Evolutionary conservation across 1,140 invertebrate species (phyloP), one percentile per base, ranked within the genome.

Genomic region (Drosophila sucinea): DNA sequence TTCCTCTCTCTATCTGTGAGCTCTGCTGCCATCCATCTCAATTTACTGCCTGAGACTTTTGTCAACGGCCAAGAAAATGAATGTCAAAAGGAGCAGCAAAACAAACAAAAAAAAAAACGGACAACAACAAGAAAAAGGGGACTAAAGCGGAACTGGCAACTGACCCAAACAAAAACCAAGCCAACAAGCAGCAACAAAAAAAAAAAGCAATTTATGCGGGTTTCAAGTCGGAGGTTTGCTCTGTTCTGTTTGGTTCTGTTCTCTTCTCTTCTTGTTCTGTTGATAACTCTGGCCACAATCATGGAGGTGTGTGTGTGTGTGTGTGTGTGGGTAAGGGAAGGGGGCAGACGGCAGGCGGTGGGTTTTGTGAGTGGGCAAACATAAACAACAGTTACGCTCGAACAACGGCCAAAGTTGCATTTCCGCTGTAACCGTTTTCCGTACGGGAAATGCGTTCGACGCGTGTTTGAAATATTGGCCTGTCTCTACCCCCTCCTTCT

Each of bases 401-500:
- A 79, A 79, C 75, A 78, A 78, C 77, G 75, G 70, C 29, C 70
- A 73, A 78, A 79, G 77, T 79, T 73, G 75, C 70, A 79, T 78
- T 79, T 79, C 77, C 77, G 77, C 76, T 79, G 77, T 79, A 79
- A 78, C 77, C 70, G 76, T 79, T 79, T 79, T 73, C 77, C 77
- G 77, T 33, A 72, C 75, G 65, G 77, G 73, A 79, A 79, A 79
- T 79, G 77, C 75, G 77, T 79, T 79, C 77, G 77, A 79, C 75
- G 77, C 77, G 77, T 79, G 74, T 79, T 79, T 79, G 76, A 79
- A 79, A 79, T 79, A 79, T 79, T 79, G 77, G 69, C 32, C 38
- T 30, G 54, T 56, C 27, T 30, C 25, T 56, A n/a, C 32, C 51
- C 58, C 64, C 32, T 58, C 27, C 35, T 29, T 11, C 17, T n/a